These are phyloP conservation scores for Rhagonycha lutea DNA, from an alignment of 2,888 invertebrate genomes.

Conservation along the genomic window DNA sequence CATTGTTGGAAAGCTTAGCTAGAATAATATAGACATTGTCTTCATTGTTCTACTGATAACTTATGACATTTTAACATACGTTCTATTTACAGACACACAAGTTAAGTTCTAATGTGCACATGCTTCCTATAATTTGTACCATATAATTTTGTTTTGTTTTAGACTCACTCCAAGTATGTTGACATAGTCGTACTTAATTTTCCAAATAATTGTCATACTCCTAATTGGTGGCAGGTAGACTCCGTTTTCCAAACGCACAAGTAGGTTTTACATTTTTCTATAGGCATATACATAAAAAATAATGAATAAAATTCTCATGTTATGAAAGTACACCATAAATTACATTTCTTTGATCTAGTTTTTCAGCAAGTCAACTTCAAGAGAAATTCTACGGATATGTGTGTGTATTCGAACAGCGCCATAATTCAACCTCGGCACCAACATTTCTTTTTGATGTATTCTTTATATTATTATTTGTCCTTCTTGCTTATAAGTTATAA, in stretches of 20 bases:
- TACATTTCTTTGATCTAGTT: constrained; percentile 29
- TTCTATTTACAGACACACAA: constrained; percentile 35
- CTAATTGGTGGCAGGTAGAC: neutral
- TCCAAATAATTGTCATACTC: neutral
- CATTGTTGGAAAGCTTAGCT: constrained; percentile 39
- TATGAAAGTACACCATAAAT: constrained; percentile 29
- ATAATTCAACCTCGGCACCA: constrained; percentile 16
- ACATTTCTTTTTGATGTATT: constrained; percentile 21
- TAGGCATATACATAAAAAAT: neutral
- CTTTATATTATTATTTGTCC: constrained; percentile 14
- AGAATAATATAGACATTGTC: constrained; percentile 46
- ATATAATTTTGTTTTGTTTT: constrained; percentile 8
- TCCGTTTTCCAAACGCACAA: neutral
- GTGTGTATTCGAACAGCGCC: constrained; percentile 19
- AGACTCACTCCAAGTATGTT: neutral
- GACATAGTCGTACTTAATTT: neutral
- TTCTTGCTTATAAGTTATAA: constrained; percentile 8
- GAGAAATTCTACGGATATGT: constrained; percentile 24
- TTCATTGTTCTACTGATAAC: constrained; percentile 46
- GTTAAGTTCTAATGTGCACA: constrained; percentile 30
- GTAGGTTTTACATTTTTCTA: neutral
- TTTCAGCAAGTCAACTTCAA: constrained; percentile 21
- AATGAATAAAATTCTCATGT: constrained; percentile 23
- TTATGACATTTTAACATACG: constrained; percentile 47
- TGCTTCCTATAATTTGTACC: constrained; percentile 18